Evolutionary conservation across 2,888 invertebrate genomes (phyloP).

Genomic region (Meteorus colon): DNA sequence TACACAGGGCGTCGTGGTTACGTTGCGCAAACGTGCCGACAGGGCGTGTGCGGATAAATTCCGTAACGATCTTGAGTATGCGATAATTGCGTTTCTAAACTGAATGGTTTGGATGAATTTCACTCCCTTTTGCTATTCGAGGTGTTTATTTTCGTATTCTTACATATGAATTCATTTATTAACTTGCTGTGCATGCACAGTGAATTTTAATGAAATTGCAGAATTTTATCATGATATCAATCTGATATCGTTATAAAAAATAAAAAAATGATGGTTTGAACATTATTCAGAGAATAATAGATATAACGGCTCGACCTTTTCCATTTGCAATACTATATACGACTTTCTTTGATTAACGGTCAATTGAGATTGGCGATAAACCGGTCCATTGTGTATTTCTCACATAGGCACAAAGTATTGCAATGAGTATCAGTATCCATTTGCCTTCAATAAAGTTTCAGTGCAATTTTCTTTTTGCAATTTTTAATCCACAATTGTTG

Average conservation of each 20-base stretch:
- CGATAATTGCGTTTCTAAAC: constrained; percentile 50
- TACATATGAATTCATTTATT: not conserved
- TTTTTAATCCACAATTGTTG: constrained; percentile 21
- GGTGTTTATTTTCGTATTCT: constrained; percentile 8
- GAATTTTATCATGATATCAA: constrained; percentile 5
- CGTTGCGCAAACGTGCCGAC: constrained; percentile 44
- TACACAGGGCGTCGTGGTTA: constrained; percentile 14
- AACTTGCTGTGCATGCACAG: not conserved
- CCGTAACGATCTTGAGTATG: constrained; percentile 60
- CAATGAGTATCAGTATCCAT: constrained; percentile 9
- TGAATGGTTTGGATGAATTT: constrained; percentile 13
- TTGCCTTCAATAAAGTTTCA: constrained; percentile 13
- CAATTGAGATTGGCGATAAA: constrained; percentile 28
- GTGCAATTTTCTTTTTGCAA: not conserved
- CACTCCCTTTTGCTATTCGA: not conserved
- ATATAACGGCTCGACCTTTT: constrained; percentile 25
- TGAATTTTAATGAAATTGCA: not conserved
- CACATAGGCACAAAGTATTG: constrained; percentile 11
- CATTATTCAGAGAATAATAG: not conserved
- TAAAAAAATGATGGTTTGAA: not conserved
- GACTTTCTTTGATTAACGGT: constrained; percentile 26
- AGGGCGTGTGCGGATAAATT: constrained; percentile 60
- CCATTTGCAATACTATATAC: constrained; percentile 28
- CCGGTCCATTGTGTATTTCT: constrained; percentile 35
- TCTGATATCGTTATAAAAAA: constrained; percentile 9